Evolutionary conservation across 2,888 invertebrate species (phyloP), one percentile per base, ranked within the genome.

Genomic region (Escarpia spicata): DNA sequence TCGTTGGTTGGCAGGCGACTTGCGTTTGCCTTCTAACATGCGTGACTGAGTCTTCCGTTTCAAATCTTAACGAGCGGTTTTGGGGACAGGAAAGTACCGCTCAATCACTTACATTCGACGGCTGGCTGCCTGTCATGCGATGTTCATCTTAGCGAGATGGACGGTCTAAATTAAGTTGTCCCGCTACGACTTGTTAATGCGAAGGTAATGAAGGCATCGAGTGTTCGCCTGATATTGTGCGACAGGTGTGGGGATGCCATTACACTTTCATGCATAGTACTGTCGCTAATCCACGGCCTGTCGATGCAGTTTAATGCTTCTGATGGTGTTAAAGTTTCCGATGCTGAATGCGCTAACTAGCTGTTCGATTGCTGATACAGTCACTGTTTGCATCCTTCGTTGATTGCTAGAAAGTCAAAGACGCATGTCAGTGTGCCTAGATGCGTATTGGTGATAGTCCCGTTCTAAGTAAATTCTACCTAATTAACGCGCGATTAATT

Each of bases 21-120:
- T 60, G 60, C 75, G 75, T 26, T 75, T 75, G 52, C 75, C 75
- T 26, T 26, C 75, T 26, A 75, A 75, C n/a, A 75, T n/a, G 75
- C n/a, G 26, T 75, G 75, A 75, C 75, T n/a, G n/a, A 6, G 75
- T 26, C 75, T 75, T 75, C 75, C 75, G 75, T 75, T 75, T 75
- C 75, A 75, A 75, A 75, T 75, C 26, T 26, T 75, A 26, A 26
- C 75, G 75, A 75, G 75, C 75, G n/a, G 19, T 75, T 75, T 26
- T 75, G 75, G 19, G 6, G 26, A 1, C 26, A 2, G 75, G 75
- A 15, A 75, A 75, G 75, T 75, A 75, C n/a, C 75, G 26, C n/a
- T 75, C n/a, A n/a, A 75, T 75, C 75, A 75, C 75, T n/a, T 75
- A 75, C n/a, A 26, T 75, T n/a, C 75, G 75, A n/a, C n/a, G 75